Base-by-base conservation (phyloP, 1,140 invertebrate species). In the Calosoma granatense region DNA sequence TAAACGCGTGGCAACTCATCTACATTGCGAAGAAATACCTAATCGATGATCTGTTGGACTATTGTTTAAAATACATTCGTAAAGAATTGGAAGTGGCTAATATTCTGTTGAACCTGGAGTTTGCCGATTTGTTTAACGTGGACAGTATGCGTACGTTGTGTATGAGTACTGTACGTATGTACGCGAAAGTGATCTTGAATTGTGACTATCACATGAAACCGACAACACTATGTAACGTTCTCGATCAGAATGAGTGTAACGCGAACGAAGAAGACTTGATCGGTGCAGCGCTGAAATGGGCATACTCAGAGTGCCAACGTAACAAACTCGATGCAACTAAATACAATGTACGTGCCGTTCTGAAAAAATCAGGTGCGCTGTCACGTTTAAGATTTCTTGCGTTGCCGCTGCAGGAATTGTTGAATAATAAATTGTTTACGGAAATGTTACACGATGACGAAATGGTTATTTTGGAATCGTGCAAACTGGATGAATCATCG, bases 1-100 rank as follows among this genome's bases (percentile, higher is more conserved):
- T 72, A 57, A 74, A 78, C 67, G 76, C 78, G 6, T 79, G 76
- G 74, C 72, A 74, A 61, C 63, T 81, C 55, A 63, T 79, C 52
- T 81, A 81, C 72, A 72, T 75, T 6, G 74, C 76, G 23, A 75
- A 75, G 57, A 81, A 80, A 71, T 81, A 81, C 67, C 66, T 80
- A 57, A 56, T 81, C 22, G 71, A 76, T 54, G 67, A 74, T 65
- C 70, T 81, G n/a, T 67, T 67, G 51, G 68, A 74, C 20, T 58
- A 70, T 23, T 81, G 78, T 64, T 64, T 74, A 43, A 61, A 65
- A 15, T 78, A 74, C 57, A 74, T 81, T 47, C 64, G 71, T 62
- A 63, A 69, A 53, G 75, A 77, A 63, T 64, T 77, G 20, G 76
- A 68, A 63, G 70, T 78, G 60, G 73, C 73, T 56, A 78, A 75